A percentile compares a stretch with the other conserved stretches of the same genome.
phyloP scores from a whole-genome alignment of 2,888 invertebrate genomes.

The Capitulum mitella region DNA sequence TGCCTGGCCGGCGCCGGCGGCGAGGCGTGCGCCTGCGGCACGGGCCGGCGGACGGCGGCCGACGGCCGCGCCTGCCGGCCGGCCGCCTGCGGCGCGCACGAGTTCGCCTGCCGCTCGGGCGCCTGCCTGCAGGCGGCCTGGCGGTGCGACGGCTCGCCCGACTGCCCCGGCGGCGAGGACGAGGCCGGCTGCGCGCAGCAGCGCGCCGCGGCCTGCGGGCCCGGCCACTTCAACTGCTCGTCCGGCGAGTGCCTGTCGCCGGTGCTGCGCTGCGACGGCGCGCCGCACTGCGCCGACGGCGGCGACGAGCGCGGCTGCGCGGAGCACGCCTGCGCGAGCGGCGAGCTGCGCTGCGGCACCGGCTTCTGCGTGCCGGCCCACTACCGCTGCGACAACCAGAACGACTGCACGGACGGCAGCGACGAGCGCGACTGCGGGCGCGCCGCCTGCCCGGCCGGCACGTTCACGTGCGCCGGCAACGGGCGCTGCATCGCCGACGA shows the following conservation, averaged over 20 bases:
- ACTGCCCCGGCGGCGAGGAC: neutral
- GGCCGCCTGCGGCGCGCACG: neutral
- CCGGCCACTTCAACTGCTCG: neutral
- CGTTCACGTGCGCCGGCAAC: slow-evolving; percentile 34
- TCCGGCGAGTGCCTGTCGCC: slow-evolving; percentile 3
- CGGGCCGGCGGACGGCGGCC: neutral
- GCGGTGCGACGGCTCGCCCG: slow-evolving; percentile 16
- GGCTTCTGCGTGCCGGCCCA: slow-evolving; percentile 28
- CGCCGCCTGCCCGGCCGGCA: slow-evolving; percentile 50
- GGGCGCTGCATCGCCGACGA: slow-evolving; percentile 40
- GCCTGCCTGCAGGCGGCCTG: neutral
- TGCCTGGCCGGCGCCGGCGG: neutral
- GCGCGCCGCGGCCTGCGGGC: neutral
- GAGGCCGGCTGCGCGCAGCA: neutral
- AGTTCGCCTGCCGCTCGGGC: slow-evolving; percentile 8
- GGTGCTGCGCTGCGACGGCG: slow-evolving; percentile 3
- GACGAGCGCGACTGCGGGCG: slow-evolving; percentile 56
- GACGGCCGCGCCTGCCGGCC: neutral
- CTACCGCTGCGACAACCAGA: slow-evolving; percentile 63
- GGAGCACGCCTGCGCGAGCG: neutral
- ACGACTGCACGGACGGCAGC: slow-evolving; percentile 70
- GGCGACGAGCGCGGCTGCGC: slow-evolving; percentile 21
- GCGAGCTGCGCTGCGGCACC: slow-evolving; percentile 28
- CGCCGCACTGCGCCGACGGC: slow-evolving; percentile 14
- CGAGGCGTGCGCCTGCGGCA: neutral